phyloP scores from a whole-genome alignment of 2,113 vertebrate genomes.

The Phrynosoma platyrhinos region DNA sequence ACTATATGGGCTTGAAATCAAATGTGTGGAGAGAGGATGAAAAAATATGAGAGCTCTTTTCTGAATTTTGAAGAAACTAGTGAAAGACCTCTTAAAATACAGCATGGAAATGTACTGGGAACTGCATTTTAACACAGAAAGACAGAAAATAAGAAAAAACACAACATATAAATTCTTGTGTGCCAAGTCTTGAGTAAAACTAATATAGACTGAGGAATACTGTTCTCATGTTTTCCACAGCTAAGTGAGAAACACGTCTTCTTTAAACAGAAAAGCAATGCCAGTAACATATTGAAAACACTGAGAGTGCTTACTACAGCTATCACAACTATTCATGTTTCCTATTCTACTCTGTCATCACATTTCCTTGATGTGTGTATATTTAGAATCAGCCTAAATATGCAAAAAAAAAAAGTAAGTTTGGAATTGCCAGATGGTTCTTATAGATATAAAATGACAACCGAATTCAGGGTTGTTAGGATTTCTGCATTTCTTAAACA shows the following conservation, averaged over 20 bases:
- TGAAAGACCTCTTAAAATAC: background rate
- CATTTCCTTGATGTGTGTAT: too few relatives aligned
- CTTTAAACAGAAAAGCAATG: background rate
- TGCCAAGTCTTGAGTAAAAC: background rate
- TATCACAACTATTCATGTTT: background rate
- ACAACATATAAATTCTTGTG: background rate
- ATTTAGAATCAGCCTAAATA: background rate
- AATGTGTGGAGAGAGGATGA: too few relatives aligned
- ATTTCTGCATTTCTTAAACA: background rate
- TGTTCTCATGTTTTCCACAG: background rate
- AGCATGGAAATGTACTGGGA: background rate
- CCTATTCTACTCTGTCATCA: background rate
- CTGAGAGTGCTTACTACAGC: background rate
- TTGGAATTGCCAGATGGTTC: slow-evolving; percentile 1
- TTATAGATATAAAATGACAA: background rate
- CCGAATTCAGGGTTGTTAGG: background rate
- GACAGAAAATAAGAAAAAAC: background rate
- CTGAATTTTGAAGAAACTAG: background rate
- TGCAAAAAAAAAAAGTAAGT: background rate
- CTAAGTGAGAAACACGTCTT: background rate
- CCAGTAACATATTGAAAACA: background rate
- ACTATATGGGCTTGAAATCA: background rate
- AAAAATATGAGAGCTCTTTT: background rate
- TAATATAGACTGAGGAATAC: background rate
- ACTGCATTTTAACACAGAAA: background rate